A percentile compares a stretch with the other conserved stretches of the same genome.
Evolutionary conservation across 2,113 vertebrate genomes (phyloP).

Genomic region (Microtus pennsylvanicus): DNA sequence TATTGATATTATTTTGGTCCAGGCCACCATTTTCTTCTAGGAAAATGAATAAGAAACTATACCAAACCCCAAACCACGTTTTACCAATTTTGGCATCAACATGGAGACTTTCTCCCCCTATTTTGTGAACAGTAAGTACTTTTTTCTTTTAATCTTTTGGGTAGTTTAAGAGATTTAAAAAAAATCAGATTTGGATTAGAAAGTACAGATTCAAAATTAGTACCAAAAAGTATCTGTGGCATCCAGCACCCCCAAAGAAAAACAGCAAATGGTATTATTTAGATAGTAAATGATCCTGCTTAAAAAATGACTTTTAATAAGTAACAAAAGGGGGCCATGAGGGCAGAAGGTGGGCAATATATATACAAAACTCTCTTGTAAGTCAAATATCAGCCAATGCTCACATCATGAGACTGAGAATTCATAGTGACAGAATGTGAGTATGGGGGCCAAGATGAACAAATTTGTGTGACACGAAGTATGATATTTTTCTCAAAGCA

Average conservation of each 20-base stretch:
- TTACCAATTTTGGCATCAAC: not conserved
- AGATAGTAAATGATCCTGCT: not conserved
- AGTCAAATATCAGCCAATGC: not conserved
- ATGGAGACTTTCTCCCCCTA: not conserved
- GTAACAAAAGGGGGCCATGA: not conserved
- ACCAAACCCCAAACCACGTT: not conserved
- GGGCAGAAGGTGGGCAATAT: not conserved
- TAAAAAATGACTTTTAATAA: not conserved
- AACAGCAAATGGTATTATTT: not conserved
- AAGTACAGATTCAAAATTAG: not conserved
- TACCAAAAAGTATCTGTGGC: not conserved
- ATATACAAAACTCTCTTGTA: not conserved
- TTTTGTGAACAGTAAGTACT: not conserved
- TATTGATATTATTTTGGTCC: not conserved
- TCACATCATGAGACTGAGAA: not conserved
- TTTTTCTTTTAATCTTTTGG: not conserved
- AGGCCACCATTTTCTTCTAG: not conserved
- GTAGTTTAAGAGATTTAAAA: slow-evolving; percentile 3
- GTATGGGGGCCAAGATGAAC: not conserved
- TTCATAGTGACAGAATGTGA: not conserved
- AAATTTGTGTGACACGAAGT: not conserved
- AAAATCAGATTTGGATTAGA: not conserved
- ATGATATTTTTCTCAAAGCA: not conserved
- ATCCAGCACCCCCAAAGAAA: not conserved
- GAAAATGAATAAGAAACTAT: not conserved